phyloP scores from a whole-genome alignment of 2,113 vertebrate genomes.

The Hippocampus comes region DNA sequence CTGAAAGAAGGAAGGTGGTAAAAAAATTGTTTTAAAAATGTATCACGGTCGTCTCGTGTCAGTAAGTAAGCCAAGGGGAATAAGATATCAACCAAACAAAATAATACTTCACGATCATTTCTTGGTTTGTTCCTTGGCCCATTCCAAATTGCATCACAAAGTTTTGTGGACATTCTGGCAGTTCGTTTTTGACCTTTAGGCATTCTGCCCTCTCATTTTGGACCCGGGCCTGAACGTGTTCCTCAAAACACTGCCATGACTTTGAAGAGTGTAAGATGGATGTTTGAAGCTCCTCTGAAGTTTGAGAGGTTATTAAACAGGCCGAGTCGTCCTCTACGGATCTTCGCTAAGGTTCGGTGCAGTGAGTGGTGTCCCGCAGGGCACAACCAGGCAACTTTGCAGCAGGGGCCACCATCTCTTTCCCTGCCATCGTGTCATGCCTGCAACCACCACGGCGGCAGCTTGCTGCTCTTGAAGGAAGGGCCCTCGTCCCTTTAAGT shows the following conservation, averaged over 20 bases:
- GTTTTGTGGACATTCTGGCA: neutral
- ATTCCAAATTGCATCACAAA: neutral
- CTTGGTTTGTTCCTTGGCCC: neutral
- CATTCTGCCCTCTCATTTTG: slow-evolving; percentile 1
- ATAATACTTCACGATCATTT: neutral
- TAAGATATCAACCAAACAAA: too few species aligned
- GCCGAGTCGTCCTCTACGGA: slow-evolving; percentile 57
- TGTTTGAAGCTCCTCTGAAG: slow-evolving; percentile 38
- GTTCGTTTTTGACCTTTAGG: neutral
- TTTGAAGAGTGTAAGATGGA: slow-evolving; percentile 48
- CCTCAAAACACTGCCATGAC: slow-evolving; percentile 46
- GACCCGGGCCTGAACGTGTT: slow-evolving; percentile 17
- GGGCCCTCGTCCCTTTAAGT: slow-evolving; percentile 70
- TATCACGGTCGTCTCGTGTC: too few species aligned
- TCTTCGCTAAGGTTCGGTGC: slow-evolving; percentile 45
- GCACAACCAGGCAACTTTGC: slow-evolving; percentile 35
- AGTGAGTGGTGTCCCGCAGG: slow-evolving; percentile 43
- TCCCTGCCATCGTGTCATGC: slow-evolving; percentile 65
- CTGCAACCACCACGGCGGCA: slow-evolving; percentile 46
- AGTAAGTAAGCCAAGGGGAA: too few species aligned
- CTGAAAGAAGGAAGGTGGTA: too few species aligned
- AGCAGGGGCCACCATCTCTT: slow-evolving; percentile 55
- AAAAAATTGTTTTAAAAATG: too few species aligned
- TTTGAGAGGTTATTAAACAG: slow-evolving; percentile 48
- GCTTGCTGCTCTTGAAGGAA: slow-evolving; percentile 68